These are phyloP conservation scores for Medauroidea extradentata DNA, from an alignment of 1,140 invertebrate species.

Conservation along the genomic window DNA sequence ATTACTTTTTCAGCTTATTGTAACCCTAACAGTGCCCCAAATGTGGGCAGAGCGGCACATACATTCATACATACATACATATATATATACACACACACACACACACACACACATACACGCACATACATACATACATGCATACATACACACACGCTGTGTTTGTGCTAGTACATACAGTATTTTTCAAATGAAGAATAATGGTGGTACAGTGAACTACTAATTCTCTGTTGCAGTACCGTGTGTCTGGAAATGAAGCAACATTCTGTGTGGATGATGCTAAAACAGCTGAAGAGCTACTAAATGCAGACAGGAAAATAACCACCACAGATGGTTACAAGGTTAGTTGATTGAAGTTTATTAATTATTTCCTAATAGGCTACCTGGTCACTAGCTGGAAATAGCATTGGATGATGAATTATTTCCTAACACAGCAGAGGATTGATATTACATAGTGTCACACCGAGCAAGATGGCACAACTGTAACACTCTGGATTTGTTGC, in stretches of 20 bases:
- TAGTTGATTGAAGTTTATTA: too few relatives aligned
- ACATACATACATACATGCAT: conserved; percentile 9
- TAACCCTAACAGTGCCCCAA: too few relatives aligned
- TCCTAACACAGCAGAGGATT: too few relatives aligned
- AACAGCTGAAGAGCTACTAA: conserved; percentile 56
- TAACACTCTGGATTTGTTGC: too few relatives aligned
- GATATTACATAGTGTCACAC: too few relatives aligned
- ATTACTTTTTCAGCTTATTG: too few relatives aligned
- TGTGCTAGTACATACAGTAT: too few relatives aligned
- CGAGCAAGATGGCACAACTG: too few relatives aligned
- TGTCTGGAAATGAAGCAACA: conserved; percentile 48
- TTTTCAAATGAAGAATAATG: not conserved
- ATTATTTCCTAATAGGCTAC: too few relatives aligned
- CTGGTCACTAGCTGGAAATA: too few relatives aligned
- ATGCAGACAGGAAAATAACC: conserved; percentile 57
- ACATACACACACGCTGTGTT: conserved; percentile 9
- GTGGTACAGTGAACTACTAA: conserved; percentile 23
- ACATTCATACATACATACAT: not conserved
- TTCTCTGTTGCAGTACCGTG: conserved; percentile 43
- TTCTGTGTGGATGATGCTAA: conserved; percentile 69
- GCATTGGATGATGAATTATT: too few relatives aligned
- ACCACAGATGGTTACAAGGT: conserved; percentile 54
- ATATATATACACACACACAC: not conserved
- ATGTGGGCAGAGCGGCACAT: not conserved
- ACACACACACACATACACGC: not conserved